These are phyloP conservation scores for Dromiciops gliroides DNA, from an alignment of 2,113 vertebrate genomes.

Conservation along the genomic window DNA sequence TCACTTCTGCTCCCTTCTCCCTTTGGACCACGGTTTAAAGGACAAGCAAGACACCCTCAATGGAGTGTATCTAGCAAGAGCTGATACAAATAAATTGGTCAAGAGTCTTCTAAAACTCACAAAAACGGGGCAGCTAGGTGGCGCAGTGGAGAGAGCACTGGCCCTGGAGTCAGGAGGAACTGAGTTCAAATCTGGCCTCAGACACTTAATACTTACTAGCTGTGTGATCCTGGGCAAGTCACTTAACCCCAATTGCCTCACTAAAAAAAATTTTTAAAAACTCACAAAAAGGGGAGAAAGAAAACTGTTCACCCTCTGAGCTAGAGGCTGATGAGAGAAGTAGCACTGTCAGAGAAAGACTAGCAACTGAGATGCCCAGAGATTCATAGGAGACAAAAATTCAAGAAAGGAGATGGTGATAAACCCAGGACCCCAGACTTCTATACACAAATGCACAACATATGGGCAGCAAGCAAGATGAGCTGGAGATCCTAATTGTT, in stretches of 20 bases:
- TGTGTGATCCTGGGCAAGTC: too few relatives aligned
- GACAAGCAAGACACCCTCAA: not conserved
- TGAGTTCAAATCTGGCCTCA: too few relatives aligned
- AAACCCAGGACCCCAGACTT: not conserved
- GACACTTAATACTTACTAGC: too few relatives aligned
- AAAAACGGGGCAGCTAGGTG: too few relatives aligned
- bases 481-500: not conserved
- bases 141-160: too few relatives aligned
- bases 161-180: too few relatives aligned
- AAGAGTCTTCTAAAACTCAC: not conserved
- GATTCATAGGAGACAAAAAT: not conserved
- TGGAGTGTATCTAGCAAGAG: not conserved
- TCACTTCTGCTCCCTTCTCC: not conserved
- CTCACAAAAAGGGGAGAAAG: not conserved
- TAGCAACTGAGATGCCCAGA: not conserved
- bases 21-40: not conserved
- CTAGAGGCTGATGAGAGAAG: not conserved
- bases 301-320: not conserved
- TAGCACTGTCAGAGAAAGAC: not conserved
- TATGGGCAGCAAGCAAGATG: not conserved
- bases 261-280: not conserved
- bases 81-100: not conserved
- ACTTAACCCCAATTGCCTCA: too few relatives aligned
- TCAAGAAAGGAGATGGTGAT: not conserved
- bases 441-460: not conserved